These are phyloP conservation scores for Drosophila trapezifrons DNA, from an alignment of 1,140 invertebrate genomes.

Conservation along the genomic window DNA sequence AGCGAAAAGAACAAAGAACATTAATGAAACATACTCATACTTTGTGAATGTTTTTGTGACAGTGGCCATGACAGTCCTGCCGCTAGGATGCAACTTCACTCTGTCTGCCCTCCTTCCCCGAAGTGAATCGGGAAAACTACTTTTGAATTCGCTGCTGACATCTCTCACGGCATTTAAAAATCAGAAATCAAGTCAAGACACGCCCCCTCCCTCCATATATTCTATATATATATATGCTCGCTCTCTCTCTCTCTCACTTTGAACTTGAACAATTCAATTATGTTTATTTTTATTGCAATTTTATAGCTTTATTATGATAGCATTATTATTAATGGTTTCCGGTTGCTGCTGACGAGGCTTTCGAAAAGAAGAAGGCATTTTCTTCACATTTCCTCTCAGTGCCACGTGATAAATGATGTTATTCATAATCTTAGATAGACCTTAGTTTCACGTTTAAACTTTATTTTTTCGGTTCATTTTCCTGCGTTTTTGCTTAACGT, in stretches of 20 bases:
- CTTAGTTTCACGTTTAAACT: slow-evolving; percentile 47
- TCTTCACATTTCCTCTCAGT: slow-evolving; percentile 25
- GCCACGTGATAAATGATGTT: slow-evolving; percentile 35
- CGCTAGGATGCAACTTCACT: slow-evolving; percentile 33
- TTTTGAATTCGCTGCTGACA: slow-evolving; percentile 21
- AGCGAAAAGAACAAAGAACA: slow-evolving; percentile 5
- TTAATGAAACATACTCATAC: slow-evolving; percentile 20
- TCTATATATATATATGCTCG: slow-evolving; percentile 45
- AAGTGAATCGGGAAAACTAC: slow-evolving; percentile 3
- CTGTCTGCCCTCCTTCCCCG: slow-evolving; percentile 11
- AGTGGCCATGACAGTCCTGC: slow-evolving; percentile 22
- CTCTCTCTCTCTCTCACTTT: slow-evolving; percentile 50
- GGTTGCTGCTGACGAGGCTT: slow-evolving; percentile 42
- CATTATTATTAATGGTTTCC: slow-evolving; percentile 51
- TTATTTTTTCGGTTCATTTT: slow-evolving; percentile 23
- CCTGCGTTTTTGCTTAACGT: slow-evolving; percentile 61
- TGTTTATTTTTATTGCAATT: slow-evolving; percentile 58
- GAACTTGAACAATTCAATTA: slow-evolving; percentile 46
- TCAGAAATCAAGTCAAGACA: slow-evolving; percentile 23
- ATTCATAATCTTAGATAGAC: slow-evolving; percentile 23
- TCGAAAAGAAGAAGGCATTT: slow-evolving; percentile 15
- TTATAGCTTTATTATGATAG: slow-evolving; percentile 49
- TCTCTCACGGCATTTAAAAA: slow-evolving; percentile 24
- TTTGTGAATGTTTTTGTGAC: slow-evolving; percentile 48
- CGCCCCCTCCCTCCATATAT: slow-evolving; percentile 25